Percentiles rank a stretch among this genome's conserved stretches.
These are phyloP conservation scores for Cathartes aura DNA, from an alignment of 2,113 vertebrate genomes.

Conservation along the genomic window DNA sequence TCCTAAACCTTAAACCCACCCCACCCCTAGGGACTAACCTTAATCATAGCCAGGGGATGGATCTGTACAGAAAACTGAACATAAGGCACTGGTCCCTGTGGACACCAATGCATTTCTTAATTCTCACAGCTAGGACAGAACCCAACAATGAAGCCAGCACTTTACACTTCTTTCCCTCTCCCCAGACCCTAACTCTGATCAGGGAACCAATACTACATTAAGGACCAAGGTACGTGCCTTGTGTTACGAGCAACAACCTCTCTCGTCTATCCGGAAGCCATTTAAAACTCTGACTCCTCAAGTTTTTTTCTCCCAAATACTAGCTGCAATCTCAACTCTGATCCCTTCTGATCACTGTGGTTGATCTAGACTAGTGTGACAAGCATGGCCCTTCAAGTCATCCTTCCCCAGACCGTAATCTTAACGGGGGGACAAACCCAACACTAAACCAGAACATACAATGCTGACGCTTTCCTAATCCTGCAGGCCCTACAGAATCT, in stretches of 20 bases:
- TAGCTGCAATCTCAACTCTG: neutral
- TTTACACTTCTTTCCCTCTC: neutral
- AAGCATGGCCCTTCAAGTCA: neutral
- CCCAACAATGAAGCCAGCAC: neutral
- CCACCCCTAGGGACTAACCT: neutral
- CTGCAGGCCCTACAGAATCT: neutral
- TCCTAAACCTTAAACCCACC: neutral
- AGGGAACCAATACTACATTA: neutral
- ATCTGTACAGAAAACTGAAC: neutral
- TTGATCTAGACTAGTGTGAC: neutral
- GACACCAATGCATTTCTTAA: neutral
- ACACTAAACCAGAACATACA: neutral
- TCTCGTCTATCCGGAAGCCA: neutral
- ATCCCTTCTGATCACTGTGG: neutral
- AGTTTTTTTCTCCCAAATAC: neutral
- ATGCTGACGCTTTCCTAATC: neutral
- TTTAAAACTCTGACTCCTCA: neutral
- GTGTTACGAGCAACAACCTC: neutral
- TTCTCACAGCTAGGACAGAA: neutral
- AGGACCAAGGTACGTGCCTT: neutral
- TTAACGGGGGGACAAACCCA: neutral
- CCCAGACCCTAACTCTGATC: neutral
- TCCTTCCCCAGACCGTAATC: neutral
- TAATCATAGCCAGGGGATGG: neutral
- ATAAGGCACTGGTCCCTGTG: neutral